Evolutionary conservation across 2,888 invertebrate genomes (phyloP), one percentile per base, ranked within the genome.

Genomic region (Phasia obesa): DNA sequence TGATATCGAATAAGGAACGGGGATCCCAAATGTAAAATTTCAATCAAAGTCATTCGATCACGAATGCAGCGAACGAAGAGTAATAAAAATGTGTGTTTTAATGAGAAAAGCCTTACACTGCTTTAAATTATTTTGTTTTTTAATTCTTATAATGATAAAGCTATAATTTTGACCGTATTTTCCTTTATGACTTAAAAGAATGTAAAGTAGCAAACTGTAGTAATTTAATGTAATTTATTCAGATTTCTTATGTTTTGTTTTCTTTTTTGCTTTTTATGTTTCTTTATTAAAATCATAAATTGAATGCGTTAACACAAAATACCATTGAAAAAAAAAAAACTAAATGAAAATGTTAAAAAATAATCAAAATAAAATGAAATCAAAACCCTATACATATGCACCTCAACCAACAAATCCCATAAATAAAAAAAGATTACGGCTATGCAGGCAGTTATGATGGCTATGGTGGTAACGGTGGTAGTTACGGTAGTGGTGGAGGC

Each of bases 391-490:
- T 35, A 11, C 9, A 70, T 23, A 53, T 62, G 17, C 55, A 60
- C 73, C 73, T 60, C 15, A 64, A 65, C 73, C 74, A 59, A 65
- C 47, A 65, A 75, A 75, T 75, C 25, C 47, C 3, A 31, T 19
- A 75, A 70, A 53, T 53, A 71, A 77, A 27, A 51, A 84, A 85
- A 95, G 96, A 96, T 94, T 96, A 96, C 85, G 91, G 90, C 86
- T 90, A 91, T 88, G 88, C 90, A 88, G 89, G 90, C 87, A 88
- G 87, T 88, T 90, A 87, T 86, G 89, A 90, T 94, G 94, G 95
- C 92, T 95, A 95, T 94, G 95, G 95, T 94, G 95, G 95, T 93
- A 96, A 95, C 94, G 95, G 96, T 93, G 95, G 96, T 94, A 95
- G 96, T 94, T 96, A 96, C 93, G 96, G 96, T 93, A 93, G 93